Evolutionary conservation across 2,113 vertebrate species (phyloP), one percentile per base, ranked within the genome.

Genomic region (Rhabdomys dilectus): DNA sequence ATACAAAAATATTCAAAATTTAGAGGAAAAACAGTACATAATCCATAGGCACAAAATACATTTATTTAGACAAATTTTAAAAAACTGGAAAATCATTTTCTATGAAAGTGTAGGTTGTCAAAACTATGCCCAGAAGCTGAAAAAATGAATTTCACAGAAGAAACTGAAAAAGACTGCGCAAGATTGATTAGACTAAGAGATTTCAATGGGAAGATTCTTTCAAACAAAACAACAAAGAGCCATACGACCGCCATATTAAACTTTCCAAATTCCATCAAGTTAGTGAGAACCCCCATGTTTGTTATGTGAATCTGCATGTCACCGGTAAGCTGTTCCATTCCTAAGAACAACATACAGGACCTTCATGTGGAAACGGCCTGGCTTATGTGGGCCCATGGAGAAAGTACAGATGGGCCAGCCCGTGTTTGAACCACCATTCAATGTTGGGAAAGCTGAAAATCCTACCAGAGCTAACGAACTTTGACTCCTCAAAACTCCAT

Each of bases 1-100:
- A 97, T 21, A 92, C 26, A 89, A 92, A 88, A 87, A 82, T 88
- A 87, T 70, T 91, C 77, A 94, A 94, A 95, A 76, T 66, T 77
- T 68, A 13, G 5, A 42, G 21, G 24, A 62, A 64, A 86, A 96
- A 64, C 51, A 1, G 2, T 58, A 19, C 17, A 90, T 85, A 76
- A 81, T 73, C 58, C 29, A 89, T 42, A 53, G 39, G 82, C 72
- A 93, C 82, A 95, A 89, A 92, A 87, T 77, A 66, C 13, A 75
- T 92, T 80, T 91, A 76, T 36, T 90, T 72, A 87, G n/a, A 48
- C 31, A 95, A 94, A 94, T 76, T 76, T 34, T 42, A 16, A 48
- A 16, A 84, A 66, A 5, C 19, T 89, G 3, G 77, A 97, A 96
- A 91, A 70, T 88, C 51, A 94, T 60, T 96, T 95, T 88, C 22